Conservation (phyloP, 2,113 vertebrate species). For the Trogon surrucura region DNA sequence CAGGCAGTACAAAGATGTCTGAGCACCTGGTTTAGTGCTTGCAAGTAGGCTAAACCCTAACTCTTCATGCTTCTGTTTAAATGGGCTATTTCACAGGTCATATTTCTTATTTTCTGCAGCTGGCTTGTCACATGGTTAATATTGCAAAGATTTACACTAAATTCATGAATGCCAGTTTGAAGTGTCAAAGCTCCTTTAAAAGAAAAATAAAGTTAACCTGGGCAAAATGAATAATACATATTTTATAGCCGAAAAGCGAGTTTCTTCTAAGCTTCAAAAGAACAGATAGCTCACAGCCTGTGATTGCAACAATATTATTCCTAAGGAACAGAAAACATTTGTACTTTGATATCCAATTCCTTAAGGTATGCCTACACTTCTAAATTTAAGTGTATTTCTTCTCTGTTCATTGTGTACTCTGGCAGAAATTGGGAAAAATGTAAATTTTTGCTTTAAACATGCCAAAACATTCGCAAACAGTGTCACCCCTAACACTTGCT, state of each 20-base stretch:
- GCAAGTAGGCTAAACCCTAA: slow-evolving; percentile 12
- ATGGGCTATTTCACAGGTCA: slow-evolving; percentile 33
- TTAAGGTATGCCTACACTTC: slow-evolving; percentile 21
- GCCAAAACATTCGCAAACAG: not conserved
- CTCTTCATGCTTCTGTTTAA: slow-evolving; percentile 59
- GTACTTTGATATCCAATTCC: slow-evolving; percentile 33
- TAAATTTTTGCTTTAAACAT: slow-evolving; percentile 8
- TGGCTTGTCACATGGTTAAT: slow-evolving; percentile 58
- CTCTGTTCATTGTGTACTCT: not conserved
- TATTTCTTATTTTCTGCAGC: slow-evolving; percentile 55
- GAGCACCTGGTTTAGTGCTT: not conserved
- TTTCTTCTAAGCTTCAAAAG: slow-evolving; percentile 39
- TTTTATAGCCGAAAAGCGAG: slow-evolving; percentile 20
- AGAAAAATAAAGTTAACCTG: slow-evolving; percentile 68
- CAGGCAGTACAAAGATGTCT: not conserved
- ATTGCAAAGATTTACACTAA: slow-evolving; percentile 58
- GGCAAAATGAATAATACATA: slow-evolving; percentile 60
- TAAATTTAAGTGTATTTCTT: slow-evolving; percentile 36
- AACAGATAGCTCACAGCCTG: not conserved
- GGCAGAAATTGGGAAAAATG: not conserved
- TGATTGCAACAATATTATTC: slow-evolving; percentile 26
- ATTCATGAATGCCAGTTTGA: slow-evolving; percentile 46
- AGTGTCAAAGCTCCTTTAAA: slow-evolving; percentile 55
- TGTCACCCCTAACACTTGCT: not conserved
- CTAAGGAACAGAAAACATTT: slow-evolving; percentile 35